A percentile compares a stretch with the other conserved stretches of the same genome.
These are phyloP conservation scores for Actinemys pallida DNA, from an alignment of 2,113 vertebrate species.

Conservation along the genomic window DNA sequence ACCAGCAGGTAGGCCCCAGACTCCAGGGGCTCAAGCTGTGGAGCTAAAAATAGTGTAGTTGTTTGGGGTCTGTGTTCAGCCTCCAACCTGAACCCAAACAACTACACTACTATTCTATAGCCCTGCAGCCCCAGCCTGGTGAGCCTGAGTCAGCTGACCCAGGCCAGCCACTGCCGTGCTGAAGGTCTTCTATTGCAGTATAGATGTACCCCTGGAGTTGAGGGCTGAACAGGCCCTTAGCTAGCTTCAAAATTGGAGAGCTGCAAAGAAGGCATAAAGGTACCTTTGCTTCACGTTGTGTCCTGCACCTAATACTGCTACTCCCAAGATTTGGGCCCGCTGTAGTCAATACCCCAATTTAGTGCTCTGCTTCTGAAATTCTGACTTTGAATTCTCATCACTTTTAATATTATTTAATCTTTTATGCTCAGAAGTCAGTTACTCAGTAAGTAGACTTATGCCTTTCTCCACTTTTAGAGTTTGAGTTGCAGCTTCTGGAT, in stretches of 20 bases:
- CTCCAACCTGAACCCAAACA: too few relatives aligned
- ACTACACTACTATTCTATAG: not conserved
- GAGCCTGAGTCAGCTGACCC: not conserved
- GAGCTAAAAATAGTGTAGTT: too few relatives aligned
- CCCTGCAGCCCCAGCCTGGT: too few relatives aligned
- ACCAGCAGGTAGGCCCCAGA: too few relatives aligned
- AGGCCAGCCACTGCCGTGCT: not conserved
- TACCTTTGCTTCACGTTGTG: not conserved
- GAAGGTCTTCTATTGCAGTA: not conserved
- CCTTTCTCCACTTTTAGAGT: not conserved
- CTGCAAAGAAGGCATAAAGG: not conserved
- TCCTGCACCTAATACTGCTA: not conserved
- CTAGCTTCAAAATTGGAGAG: not conserved
- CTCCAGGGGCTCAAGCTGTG: too few relatives aligned
- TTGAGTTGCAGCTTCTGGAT: slow-evolving; percentile 15
- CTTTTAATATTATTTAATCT: too few relatives aligned
- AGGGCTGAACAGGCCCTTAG: not conserved
- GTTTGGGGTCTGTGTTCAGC: too few relatives aligned
- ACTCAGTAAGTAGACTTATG: not conserved
- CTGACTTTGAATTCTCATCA: not conserved
- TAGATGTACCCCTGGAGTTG: not conserved
- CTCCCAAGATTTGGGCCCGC: not conserved
- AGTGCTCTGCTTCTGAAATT: not conserved
- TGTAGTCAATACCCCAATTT: not conserved
- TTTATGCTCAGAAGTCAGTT: not conserved